Percentiles rank a stretch among this genome's conserved stretches.
These are phyloP conservation scores for Drosophila hawaiiensis DNA, from an alignment of 2,888 invertebrate species.

Conservation along the genomic window DNA sequence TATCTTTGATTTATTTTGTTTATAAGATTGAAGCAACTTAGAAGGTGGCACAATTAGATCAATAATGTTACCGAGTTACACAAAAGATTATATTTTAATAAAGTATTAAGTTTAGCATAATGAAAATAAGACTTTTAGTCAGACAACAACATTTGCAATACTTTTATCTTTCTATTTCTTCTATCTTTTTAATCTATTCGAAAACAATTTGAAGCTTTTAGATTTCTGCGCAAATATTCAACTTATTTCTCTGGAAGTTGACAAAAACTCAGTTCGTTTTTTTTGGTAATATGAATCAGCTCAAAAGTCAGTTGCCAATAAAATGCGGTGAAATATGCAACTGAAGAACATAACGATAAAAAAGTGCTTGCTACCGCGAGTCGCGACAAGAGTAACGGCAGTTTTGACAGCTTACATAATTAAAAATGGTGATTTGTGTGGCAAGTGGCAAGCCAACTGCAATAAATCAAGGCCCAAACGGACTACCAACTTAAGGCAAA, in stretches of 20 bases:
- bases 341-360: conserved; percentile 1
- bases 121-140: background rate
- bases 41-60: background rate
- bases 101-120: background rate
- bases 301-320: conserved; percentile 20
- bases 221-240: background rate
- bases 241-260: background rate
- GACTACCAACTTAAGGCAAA: conserved; percentile 12
- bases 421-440: conserved; percentile 69
- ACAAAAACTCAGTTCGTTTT: background rate
- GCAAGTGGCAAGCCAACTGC: conserved; percentile 35
- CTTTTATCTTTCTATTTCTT: background rate
- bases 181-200: background rate
- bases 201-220: background rate
- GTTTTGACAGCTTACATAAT: conserved; percentile 62
- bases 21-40: background rate
- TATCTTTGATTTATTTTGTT: background rate
- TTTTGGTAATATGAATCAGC: conserved; percentile 9
- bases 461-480: conserved; percentile 37
- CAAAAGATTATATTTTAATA: background rate
- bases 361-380: conserved; percentile 35
- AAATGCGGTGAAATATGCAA: conserved; percentile 34
- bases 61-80: background rate
- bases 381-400: conserved; percentile 24
- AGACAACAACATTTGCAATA: background rate